These are phyloP conservation scores for Branchinecta sandiegonensis DNA, from an alignment of 2,888 invertebrate genomes.

Conservation along the genomic window DNA sequence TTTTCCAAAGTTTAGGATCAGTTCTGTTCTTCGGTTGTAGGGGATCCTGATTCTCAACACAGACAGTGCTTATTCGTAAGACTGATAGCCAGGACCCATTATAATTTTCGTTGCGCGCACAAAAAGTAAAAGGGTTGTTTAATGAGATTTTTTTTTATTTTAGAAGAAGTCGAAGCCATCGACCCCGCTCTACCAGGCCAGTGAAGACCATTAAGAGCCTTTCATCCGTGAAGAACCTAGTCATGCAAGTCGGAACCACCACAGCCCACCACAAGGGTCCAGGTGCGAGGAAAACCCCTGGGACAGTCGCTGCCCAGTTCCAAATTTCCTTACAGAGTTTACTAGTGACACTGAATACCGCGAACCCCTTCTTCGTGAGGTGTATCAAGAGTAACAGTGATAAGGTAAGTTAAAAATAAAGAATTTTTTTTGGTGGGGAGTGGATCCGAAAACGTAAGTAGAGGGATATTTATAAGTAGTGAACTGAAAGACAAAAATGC, in stretches of 20 bases:
- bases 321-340: conserved; percentile 77
- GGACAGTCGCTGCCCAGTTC: conserved; percentile 89
- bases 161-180: conserved; percentile 85
- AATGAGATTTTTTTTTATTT: conserved; percentile 28
- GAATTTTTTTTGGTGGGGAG: background rate
- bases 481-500: no score
- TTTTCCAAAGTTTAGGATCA: no score
- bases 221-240: conserved; percentile 78
- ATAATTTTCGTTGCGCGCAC: no score
- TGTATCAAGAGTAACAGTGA: conserved; percentile 92
- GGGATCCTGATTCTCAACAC: no score
- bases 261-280: conserved; percentile 36
- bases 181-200: conserved; percentile 41
- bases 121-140: no score
- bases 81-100: no score
- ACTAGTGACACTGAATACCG: conserved; percentile 84
- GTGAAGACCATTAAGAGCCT: conserved; percentile 53
- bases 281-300: conserved; percentile 62
- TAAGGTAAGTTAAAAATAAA: conserved; percentile 42
- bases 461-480: no score
- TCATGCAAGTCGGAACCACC: conserved; percentile 47
- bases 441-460: background rate
- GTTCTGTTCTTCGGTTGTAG: no score
- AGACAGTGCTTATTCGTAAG: no score
- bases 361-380: conserved; percentile 68